Evolutionary conservation across 1,140 invertebrate species (phyloP).

Genomic region (Latrodectus geometricus): DNA sequence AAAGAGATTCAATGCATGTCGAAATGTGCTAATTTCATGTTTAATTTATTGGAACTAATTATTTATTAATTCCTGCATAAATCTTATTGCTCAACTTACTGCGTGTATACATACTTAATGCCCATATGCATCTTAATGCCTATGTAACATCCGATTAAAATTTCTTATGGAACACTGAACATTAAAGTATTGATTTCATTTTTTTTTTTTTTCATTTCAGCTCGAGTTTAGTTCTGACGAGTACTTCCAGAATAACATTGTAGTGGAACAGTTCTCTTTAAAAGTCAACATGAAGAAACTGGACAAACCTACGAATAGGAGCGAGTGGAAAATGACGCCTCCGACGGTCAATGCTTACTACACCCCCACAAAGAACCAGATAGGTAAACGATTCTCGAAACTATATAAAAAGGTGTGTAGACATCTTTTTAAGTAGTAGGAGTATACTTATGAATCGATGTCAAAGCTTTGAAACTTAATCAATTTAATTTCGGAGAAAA

Average conservation of each 20-base stretch:
- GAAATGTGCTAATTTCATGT: no score
- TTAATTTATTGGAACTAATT: no score
- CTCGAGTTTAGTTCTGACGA: constrained; percentile 81
- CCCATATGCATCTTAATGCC: no score
- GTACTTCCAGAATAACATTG: constrained; percentile 92
- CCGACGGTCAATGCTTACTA: constrained; percentile 99
- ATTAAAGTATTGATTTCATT: neutral
- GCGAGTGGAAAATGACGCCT: constrained; percentile 89
- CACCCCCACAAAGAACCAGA: constrained; percentile 95
- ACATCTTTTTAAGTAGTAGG: no score
- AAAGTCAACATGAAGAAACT: constrained; percentile 87
- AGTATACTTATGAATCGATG: no score
- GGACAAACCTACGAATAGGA: constrained; percentile 86
- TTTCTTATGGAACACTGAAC: neutral
- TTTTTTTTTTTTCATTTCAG: constrained; percentile 63
- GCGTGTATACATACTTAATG: no score
- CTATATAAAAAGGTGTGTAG: constrained; percentile 1
- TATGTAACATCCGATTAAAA: neutral
- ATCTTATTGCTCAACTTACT: no score
- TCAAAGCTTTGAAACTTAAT: no score
- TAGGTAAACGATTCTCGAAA: constrained; percentile 68
- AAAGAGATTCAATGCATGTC: no score
- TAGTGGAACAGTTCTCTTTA: constrained; percentile 82
- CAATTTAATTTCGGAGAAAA: no score
- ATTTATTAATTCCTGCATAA: no score